phyloP scores from a whole-genome alignment of 2,797 vertebrate species.

The Botia kubotai region DNA sequence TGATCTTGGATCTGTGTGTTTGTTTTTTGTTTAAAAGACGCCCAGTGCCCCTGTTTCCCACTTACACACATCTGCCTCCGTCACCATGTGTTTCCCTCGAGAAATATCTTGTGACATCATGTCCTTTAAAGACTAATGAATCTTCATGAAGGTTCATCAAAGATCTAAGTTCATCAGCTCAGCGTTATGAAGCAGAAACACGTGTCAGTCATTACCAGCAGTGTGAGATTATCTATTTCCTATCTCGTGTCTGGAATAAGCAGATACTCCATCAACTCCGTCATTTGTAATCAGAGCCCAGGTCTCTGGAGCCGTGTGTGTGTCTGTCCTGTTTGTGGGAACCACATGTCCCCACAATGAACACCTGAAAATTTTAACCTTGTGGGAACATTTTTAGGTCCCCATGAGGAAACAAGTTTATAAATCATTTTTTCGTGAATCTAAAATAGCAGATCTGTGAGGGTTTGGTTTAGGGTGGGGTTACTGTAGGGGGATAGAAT shows the following conservation, averaged over 20 bases:
- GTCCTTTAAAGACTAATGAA: constrained; percentile 29
- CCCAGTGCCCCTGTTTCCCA: neutral
- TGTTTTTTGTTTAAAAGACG: neutral
- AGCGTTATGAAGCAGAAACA: constrained; percentile 25
- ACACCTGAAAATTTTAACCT: no score
- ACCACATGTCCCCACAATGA: no score
- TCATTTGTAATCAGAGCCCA: constrained; percentile 41
- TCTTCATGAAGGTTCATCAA: constrained; percentile 37
- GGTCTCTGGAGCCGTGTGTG: constrained; percentile 4
- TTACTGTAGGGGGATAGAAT: no score
- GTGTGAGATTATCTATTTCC: constrained; percentile 36
- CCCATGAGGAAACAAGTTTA: no score
- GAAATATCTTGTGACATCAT: neutral
- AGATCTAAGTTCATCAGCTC: neutral
- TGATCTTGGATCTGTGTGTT: constrained; percentile 20
- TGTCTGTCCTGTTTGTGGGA: neutral
- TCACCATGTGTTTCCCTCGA: neutral
- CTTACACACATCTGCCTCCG: neutral
- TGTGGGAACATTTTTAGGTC: no score
- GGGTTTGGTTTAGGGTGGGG: no score
- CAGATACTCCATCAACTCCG: constrained; percentile 22
- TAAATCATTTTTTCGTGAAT: no score
- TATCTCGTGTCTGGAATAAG: constrained; percentile 31
- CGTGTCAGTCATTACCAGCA: constrained; percentile 29
- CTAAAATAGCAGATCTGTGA: no score